Conservation (phyloP, 2,888 invertebrate species). For the Sphaeridia pumilis region DNA sequence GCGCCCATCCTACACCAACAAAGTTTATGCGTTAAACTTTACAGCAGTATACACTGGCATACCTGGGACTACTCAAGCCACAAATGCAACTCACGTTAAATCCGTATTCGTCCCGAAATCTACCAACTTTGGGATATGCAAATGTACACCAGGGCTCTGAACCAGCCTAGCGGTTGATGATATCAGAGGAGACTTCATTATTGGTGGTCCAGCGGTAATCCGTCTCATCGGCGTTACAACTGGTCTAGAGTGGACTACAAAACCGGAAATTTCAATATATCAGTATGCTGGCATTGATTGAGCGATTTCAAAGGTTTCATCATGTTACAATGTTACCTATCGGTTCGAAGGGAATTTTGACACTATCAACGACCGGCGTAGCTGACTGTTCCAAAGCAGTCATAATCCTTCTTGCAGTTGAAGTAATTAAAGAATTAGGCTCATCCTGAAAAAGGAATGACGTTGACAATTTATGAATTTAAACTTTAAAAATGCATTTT, state of each 20-base stretch:
- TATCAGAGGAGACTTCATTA: conserved; percentile 14
- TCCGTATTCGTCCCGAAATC: conserved; percentile 16
- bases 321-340: conserved; percentile 3
- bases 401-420: conserved; percentile 14
- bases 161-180: conserved; percentile 7
- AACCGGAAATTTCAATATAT: too few relatives aligned
- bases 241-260: conserved; percentile 8
- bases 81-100: conserved; percentile 6
- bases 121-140: conserved; percentile 13
- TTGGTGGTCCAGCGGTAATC: conserved; percentile 12
- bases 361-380: conserved; percentile 13
- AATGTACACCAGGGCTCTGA: conserved; percentile 9
- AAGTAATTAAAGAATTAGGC: conserved; percentile 7
- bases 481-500: too few relatives aligned
- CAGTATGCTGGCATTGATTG: not conserved
- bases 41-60: not conserved
- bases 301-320: too few relatives aligned
- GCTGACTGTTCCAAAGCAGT: conserved; percentile 8
- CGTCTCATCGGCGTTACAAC: conserved; percentile 12
- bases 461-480: too few relatives aligned
- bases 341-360: conserved; percentile 12
- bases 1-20: not conserved
- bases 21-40: not conserved
- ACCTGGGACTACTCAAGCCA: not conserved
- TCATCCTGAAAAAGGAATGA: conserved; percentile 14